These are phyloP conservation scores for Urosaurus nigricauda DNA, from an alignment of 2,797 vertebrate genomes.

Conservation along the genomic window DNA sequence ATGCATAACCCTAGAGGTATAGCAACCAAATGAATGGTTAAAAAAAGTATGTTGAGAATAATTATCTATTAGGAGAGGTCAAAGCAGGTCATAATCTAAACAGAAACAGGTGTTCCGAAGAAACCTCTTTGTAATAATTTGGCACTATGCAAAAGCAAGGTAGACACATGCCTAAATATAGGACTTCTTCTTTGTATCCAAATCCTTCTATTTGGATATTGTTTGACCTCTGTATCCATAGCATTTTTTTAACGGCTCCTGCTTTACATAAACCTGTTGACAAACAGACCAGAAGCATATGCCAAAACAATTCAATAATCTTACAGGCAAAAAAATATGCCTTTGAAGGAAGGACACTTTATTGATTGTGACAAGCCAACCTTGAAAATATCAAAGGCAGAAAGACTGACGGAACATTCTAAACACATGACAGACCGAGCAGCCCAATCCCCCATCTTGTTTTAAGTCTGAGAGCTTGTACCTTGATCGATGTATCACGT, in stretches of 20 bases:
- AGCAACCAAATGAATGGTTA: background rate
- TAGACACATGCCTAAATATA: constrained; percentile 66
- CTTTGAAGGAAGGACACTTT: constrained; percentile 29
- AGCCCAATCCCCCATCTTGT: background rate
- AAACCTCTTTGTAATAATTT: constrained; percentile 50
- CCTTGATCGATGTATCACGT: background rate
- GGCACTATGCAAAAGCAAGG: constrained; percentile 64
- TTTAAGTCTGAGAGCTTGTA: constrained; percentile 6
- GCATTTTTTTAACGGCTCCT: constrained; percentile 34
- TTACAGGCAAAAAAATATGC: constrained; percentile 25
- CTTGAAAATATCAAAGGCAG: constrained; percentile 23
- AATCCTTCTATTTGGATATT: constrained; percentile 64
- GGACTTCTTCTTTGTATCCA: constrained; percentile 46
- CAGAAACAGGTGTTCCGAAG: constrained; percentile 57
- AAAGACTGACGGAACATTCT: constrained; percentile 25
- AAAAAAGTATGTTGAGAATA: background rate
- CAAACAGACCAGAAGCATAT: constrained; percentile 23
- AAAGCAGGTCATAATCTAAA: constrained; percentile 37
- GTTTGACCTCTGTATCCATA: constrained; percentile 60
- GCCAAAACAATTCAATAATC: constrained; percentile 24
- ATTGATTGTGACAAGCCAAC: constrained; percentile 34
- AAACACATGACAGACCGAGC: constrained; percentile 9
- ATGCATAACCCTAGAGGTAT: background rate
- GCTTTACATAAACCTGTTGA: constrained; percentile 33
- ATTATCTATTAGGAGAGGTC: background rate